Evolutionary conservation across 2,113 vertebrate species (phyloP).

Genomic region (Formicarius rufipectus): DNA sequence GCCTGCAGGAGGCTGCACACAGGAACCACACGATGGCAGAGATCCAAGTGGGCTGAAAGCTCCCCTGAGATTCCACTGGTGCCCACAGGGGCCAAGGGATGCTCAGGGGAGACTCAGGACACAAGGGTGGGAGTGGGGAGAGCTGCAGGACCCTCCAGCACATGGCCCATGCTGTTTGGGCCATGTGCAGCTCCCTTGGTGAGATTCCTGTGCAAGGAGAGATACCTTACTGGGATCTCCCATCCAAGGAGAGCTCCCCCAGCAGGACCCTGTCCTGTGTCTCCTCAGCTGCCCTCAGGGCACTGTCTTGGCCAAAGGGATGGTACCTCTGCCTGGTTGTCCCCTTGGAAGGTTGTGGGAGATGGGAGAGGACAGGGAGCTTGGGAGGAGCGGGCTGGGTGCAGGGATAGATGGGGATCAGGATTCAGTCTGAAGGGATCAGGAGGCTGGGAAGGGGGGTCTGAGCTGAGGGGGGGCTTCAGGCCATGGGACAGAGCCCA

Average conservation of each 20-base stretch:
- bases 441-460: background rate
- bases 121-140: background rate
- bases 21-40: background rate
- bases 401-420: background rate
- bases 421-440: background rate
- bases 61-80: background rate
- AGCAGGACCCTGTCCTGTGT: background rate
- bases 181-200: background rate
- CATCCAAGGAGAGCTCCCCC: background rate
- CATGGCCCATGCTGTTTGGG: fast-evolving
- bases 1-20: background rate
- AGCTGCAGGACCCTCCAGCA: background rate
- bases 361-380: background rate
- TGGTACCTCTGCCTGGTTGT: background rate
- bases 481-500: fast-evolving
- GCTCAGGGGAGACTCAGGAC: background rate
- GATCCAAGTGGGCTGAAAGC: background rate
- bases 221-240: background rate
- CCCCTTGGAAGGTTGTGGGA: background rate
- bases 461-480: background rate
- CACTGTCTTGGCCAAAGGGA: background rate
- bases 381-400: background rate
- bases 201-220: background rate
- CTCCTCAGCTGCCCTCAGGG: background rate
- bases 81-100: background rate